Evolutionary conservation across 2,797 vertebrate species (phyloP).

Genomic region (Gymnothorax reevesii): DNA sequence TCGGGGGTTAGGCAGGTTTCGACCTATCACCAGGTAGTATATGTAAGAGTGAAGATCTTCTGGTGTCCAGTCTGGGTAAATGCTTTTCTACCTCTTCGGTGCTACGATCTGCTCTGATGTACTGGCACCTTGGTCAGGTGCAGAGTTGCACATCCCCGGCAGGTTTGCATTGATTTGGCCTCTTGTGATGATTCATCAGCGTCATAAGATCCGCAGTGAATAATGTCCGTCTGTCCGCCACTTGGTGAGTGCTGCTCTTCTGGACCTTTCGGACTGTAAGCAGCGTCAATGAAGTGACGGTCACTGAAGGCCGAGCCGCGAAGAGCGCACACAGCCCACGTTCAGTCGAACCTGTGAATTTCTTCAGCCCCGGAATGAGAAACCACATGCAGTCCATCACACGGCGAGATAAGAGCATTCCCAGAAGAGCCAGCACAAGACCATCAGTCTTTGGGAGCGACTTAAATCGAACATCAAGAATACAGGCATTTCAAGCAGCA

Average conservation of each 20-base stretch:
- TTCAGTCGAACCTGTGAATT: not conserved
- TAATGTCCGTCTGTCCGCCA: not conserved
- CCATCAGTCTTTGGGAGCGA: not conserved
- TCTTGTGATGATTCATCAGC: not conserved
- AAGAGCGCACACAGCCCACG: not conserved
- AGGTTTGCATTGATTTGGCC: not conserved
- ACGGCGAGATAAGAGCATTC: not conserved
- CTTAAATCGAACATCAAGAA: slow-evolving; percentile 11
- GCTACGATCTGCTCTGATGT: not conserved
- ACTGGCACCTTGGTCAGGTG: too few relatives aligned
- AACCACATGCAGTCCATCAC: not conserved
- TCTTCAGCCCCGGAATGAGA: not conserved
- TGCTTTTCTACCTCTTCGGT: not conserved
- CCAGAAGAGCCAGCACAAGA: not conserved
- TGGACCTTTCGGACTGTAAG: not conserved
- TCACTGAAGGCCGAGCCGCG: not conserved
- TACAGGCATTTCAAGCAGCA: not conserved
- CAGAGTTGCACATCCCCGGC: not conserved
- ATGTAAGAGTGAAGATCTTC: not conserved
- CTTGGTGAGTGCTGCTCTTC: not conserved
- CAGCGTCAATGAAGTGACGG: not conserved
- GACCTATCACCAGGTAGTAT: not conserved
- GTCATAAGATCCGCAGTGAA: not conserved
- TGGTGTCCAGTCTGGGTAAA: not conserved
- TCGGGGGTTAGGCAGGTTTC: not conserved